Evolutionary conservation across 2,797 vertebrate species (phyloP).

Genomic region (Dipus sagitta): DNA sequence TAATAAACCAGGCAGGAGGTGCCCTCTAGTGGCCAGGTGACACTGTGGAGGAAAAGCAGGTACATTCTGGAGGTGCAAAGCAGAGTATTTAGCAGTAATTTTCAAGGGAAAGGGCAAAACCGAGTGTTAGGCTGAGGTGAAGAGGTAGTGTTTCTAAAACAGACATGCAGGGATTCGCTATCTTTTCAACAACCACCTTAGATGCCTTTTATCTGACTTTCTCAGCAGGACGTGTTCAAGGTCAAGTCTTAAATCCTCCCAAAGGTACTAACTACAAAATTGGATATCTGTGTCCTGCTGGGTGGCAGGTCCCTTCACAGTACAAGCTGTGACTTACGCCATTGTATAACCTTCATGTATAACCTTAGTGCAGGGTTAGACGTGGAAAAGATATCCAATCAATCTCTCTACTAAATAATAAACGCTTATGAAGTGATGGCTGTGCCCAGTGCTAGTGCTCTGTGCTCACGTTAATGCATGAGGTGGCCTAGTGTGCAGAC

Average conservation of each 20-base stretch:
- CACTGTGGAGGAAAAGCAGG: neutral
- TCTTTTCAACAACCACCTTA: neutral
- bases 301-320: neutral
- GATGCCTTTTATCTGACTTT: neutral
- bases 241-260: neutral
- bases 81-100: neutral
- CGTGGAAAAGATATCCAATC: neutral
- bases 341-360: neutral
- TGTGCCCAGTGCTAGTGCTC: neutral
- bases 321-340: neutral
- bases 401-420: neutral
- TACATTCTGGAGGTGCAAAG: neutral
- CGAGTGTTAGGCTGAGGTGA: neutral
- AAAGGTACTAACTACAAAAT: neutral
- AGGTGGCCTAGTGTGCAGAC: neutral
- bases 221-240: neutral
- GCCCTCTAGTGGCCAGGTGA: constrained; percentile 58
- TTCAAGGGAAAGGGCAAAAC: neutral
- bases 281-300: neutral
- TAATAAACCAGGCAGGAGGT: neutral
- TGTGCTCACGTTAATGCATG: neutral
- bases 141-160: neutral
- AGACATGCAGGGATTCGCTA: neutral
- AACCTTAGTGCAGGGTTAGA: neutral
- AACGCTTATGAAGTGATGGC: neutral